A percentile compares a stretch with the other conserved stretches of the same genome.
Evolutionary conservation across 2,888 invertebrate species (phyloP).

Genomic region (Phania funesta): DNA sequence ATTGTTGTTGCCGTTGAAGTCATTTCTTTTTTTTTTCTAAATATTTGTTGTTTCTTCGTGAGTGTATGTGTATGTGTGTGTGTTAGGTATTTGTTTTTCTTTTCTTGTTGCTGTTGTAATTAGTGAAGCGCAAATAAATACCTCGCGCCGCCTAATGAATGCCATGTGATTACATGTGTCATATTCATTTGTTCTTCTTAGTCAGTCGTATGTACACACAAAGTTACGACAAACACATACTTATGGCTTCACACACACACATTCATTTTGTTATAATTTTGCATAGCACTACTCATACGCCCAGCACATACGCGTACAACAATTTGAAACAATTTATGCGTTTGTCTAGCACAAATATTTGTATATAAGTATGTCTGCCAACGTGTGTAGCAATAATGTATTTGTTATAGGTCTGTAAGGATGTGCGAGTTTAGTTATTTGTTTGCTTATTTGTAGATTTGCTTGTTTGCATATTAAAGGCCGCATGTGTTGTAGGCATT

Average conservation of each 20-base stretch:
- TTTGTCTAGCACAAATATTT: constrained; percentile 52
- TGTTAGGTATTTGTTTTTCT: constrained; percentile 7
- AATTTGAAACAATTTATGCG: constrained; percentile 58
- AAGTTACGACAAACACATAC: neutral
- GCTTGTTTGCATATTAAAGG: constrained; percentile 23
- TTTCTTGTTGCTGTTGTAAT: constrained; percentile 70
- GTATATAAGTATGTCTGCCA: neutral
- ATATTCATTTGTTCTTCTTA: constrained; percentile 59
- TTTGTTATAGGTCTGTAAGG: constrained; percentile 10
- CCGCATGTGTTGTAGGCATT: constrained; percentile 52
- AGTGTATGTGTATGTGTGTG: constrained; percentile 61
- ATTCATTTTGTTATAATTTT: constrained; percentile 11
- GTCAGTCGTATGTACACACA: neutral
- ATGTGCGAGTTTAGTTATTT: constrained; percentile 11
- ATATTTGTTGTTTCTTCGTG: constrained; percentile 47
- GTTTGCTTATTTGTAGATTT: constrained; percentile 16
- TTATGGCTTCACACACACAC: neutral
- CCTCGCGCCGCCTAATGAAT: constrained; percentile 74
- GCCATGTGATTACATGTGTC: constrained; percentile 73
- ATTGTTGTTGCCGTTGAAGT: constrained; percentile 22
- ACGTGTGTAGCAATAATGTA: neutral
- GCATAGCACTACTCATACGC: neutral
- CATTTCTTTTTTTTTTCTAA: constrained; percentile 9
- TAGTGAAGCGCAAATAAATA: constrained; percentile 77
- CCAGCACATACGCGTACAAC: neutral